These are phyloP conservation scores for Saguinus imperator DNA, from an alignment of 2,113 vertebrate genomes.

Conservation along the genomic window DNA sequence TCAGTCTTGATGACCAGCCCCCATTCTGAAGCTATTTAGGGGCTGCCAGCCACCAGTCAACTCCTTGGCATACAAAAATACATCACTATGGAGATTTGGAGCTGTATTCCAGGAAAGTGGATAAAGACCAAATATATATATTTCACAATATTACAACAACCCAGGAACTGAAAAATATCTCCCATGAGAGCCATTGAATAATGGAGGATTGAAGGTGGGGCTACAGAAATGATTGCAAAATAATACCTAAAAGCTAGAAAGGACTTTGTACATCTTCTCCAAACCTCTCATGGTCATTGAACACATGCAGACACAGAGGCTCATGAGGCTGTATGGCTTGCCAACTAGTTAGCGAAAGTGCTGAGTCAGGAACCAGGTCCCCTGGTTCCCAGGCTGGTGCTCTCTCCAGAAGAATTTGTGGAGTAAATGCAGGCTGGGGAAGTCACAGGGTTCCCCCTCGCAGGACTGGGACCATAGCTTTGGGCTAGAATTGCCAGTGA, in stretches of 20 bases:
- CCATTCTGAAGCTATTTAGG: background rate
- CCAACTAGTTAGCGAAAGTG: fast-evolving
- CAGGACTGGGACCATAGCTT: too few relatives aligned
- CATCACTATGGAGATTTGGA: background rate
- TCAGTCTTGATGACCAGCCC: background rate
- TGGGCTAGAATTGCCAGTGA: too few relatives aligned
- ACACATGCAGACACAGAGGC: background rate
- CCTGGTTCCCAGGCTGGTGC: background rate
- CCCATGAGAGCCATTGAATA: background rate
- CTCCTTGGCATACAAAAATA: background rate
- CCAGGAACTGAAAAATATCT: background rate
- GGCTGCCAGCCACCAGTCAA: background rate
- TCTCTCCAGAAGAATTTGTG: background rate
- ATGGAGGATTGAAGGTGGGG: background rate
- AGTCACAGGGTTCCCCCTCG: background rate
- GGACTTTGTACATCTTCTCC: background rate
- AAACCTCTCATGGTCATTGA: background rate
- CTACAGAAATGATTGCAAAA: background rate
- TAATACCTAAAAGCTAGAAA: background rate
- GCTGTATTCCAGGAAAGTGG: background rate
- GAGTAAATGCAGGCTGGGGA: background rate
- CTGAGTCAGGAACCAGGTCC: background rate
- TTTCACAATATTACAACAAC: background rate
- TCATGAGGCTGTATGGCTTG: too few relatives aligned
- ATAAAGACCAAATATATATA: background rate